phyloP scores from a whole-genome alignment of 2,888 invertebrate genomes.

The Lasius fuliginosus region DNA sequence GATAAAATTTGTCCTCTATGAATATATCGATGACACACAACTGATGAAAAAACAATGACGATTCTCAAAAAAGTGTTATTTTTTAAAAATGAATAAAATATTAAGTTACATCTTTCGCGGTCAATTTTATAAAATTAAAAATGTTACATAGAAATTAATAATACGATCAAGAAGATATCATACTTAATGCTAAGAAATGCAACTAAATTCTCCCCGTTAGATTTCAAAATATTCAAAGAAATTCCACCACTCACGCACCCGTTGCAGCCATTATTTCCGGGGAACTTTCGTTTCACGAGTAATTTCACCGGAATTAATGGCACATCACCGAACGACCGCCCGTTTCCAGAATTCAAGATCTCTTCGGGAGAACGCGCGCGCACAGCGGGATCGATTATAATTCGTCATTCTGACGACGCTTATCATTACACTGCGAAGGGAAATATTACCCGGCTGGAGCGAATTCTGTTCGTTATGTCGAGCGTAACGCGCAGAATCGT shows the following conservation, averaged over 20 bases:
- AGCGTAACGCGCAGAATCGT: slow-evolving; percentile 47
- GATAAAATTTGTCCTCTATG: neutral
- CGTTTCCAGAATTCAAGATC: slow-evolving; percentile 37
- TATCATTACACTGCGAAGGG: slow-evolving; percentile 61
- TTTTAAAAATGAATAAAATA: neutral
- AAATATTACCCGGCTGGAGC: slow-evolving; percentile 39
- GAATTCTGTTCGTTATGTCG: slow-evolving; percentile 48
- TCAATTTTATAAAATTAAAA: neutral
- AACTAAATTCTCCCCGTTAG: neutral
- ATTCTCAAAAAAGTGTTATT: neutral
- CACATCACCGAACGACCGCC: slow-evolving; percentile 58
- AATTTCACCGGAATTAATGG: slow-evolving; percentile 66
- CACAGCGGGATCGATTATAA: slow-evolving; percentile 55
- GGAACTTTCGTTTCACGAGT: slow-evolving; percentile 60
- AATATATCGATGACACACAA: neutral
- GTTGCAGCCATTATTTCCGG: slow-evolving; percentile 41
- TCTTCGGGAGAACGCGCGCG: slow-evolving; percentile 34
- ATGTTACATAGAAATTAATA: neutral
- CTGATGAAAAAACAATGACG: slow-evolving; percentile 2
- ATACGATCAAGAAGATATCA: slow-evolving; percentile 4
- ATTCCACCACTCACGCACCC: slow-evolving; percentile 45
- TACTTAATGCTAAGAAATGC: neutral
- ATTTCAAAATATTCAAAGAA: slow-evolving; percentile 29
- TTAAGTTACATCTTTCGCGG: neutral
- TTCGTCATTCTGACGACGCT: slow-evolving; percentile 58